phyloP scores from a whole-genome alignment of 2,797 vertebrate species.

The Hoplostethus atlanticus region DNA sequence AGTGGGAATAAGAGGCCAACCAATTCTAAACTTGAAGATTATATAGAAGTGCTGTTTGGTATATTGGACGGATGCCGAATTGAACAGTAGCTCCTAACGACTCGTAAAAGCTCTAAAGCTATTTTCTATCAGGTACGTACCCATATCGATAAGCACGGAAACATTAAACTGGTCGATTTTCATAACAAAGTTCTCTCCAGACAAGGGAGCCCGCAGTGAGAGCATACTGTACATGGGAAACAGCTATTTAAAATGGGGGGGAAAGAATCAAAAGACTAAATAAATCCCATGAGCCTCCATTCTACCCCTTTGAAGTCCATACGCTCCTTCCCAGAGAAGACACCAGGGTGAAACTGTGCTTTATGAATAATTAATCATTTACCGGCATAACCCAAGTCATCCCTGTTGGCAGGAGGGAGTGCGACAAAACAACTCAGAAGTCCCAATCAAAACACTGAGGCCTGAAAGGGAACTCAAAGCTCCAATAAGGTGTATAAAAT shows the following conservation, averaged over 20 bases:
- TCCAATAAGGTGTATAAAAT: neutral
- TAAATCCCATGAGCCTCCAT: conserved; percentile 29
- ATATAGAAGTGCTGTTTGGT: too few relatives aligned
- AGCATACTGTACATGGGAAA: conserved; percentile 15
- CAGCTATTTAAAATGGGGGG: conserved; percentile 17
- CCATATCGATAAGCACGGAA: too few relatives aligned
- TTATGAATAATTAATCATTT: conserved; percentile 76
- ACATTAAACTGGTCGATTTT: too few relatives aligned
- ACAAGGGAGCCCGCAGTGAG: conserved; percentile 13
- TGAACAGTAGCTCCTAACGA: too few relatives aligned
- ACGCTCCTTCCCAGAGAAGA: conserved; percentile 39
- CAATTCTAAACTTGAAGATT: too few relatives aligned
- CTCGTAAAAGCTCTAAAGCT: too few relatives aligned
- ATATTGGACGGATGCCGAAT: too few relatives aligned
- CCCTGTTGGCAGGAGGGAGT: conserved; percentile 38
- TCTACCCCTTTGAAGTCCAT: conserved; percentile 47
- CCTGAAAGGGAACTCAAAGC: neutral
- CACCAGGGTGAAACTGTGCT: conserved; percentile 31
- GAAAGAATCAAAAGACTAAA: neutral
- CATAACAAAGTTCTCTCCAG: too few relatives aligned
- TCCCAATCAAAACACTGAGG: neutral
- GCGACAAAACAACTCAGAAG: conserved; percentile 28
- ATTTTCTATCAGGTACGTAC: too few relatives aligned
- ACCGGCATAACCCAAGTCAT: conserved; percentile 63
- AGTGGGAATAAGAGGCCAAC: too few relatives aligned